Evolutionary conservation across 2,888 invertebrate genomes (phyloP).

Genomic region (Callyntrura sp.): DNA sequence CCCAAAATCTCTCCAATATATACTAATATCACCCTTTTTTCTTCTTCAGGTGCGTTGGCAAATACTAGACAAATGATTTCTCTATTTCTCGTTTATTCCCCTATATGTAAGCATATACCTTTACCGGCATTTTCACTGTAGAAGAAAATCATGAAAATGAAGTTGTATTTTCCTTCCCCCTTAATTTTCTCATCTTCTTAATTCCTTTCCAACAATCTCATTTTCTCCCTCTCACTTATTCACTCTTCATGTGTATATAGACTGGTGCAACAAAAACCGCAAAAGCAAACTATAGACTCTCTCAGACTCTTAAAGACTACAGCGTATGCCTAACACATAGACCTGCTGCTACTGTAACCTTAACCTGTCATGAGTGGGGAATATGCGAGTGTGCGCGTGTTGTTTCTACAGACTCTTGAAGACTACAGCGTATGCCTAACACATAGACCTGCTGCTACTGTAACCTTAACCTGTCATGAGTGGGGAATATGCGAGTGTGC

Average conservation of each 20-base stretch:
- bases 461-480: not conserved
- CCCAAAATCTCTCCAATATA: too few species aligned
- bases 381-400: not conserved
- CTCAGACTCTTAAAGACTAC: too few species aligned
- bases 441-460: constrained; percentile 13
- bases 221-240: constrained; percentile 17
- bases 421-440: not conserved
- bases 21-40: not conserved
- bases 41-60: not conserved
- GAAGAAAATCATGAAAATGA: constrained; percentile 35
- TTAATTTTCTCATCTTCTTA: constrained; percentile 56
- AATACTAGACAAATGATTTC: not conserved
- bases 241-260: not conserved
- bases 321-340: not conserved
- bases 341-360: constrained; percentile 9
- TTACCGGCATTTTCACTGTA: not conserved
- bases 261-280: constrained; percentile 19
- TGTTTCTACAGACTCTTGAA: too few species aligned
- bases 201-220: constrained; percentile 53
- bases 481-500: not conserved
- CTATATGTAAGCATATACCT: not conserved
- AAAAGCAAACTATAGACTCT: constrained; percentile 26
- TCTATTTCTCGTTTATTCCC: not conserved
- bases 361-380: not conserved
- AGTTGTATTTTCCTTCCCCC: constrained; percentile 36